Conservation (phyloP, 2,113 vertebrate genomes). For the Lynx canadensis region DNA sequence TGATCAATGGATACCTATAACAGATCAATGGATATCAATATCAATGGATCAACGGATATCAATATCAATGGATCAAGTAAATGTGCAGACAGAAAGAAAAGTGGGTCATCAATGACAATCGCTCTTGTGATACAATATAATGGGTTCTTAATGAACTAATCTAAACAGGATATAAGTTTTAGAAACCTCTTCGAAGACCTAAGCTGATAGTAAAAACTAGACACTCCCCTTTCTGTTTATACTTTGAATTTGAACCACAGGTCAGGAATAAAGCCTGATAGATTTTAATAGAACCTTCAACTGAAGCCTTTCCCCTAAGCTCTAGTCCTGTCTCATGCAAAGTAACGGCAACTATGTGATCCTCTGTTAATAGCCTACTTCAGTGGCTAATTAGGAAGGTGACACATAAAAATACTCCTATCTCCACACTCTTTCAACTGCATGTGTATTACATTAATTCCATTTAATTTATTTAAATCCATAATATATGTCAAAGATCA, state of each 20-base stretch:
- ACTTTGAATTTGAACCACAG: not conserved
- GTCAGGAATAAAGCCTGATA: not conserved
- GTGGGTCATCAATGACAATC: not conserved
- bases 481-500: constrained; percentile 65
- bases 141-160: not conserved
- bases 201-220: not conserved
- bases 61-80: not conserved
- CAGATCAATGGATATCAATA: too few species aligned
- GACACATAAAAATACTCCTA: constrained; percentile 52
- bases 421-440: constrained; percentile 27
- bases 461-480: constrained; percentile 69
- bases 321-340: not conserved
- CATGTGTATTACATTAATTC: constrained; percentile 56
- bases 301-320: not conserved
- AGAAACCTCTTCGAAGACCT: not conserved
- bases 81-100: not conserved
- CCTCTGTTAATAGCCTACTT: constrained; percentile 48
- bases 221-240: not conserved
- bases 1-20: too few species aligned
- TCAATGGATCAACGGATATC: too few species aligned
- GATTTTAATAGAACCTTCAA: constrained; percentile 15
- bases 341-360: not conserved
- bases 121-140: not conserved
- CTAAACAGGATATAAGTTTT: not conserved
- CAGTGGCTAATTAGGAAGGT: constrained; percentile 51